Conservation (phyloP, 2,888 invertebrate species). For the Polylopha cassiicola region DNA sequence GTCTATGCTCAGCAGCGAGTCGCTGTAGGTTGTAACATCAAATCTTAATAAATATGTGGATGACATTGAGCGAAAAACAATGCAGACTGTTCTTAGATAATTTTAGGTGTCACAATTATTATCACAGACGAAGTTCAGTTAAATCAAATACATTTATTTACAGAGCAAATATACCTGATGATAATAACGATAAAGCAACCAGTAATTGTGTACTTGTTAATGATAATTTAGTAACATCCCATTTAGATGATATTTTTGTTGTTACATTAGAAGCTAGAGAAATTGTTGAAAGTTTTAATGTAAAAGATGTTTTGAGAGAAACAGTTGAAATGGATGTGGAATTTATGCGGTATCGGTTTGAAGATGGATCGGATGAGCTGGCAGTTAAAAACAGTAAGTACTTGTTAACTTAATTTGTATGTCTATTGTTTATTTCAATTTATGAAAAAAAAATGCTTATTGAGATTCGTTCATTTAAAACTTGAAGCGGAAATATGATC, state of each 20-base stretch:
- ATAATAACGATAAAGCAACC: conserved; percentile 6
- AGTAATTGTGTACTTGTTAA: conserved; percentile 1
- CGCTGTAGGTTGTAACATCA: too few species aligned
- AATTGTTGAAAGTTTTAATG: neutral
- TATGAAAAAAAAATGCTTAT: neutral
- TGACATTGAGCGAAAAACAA: conserved; percentile 18
- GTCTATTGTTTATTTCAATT: conserved; percentile 2
- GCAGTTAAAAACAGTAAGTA: conserved; percentile 55
- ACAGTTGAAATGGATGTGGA: conserved; percentile 51
- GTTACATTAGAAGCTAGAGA: neutral
- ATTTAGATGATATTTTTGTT: neutral
- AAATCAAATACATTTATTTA: conserved; percentile 6
- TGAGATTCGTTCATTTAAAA: too few species aligned
- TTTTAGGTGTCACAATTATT: conserved; percentile 1
- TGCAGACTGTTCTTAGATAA: conserved; percentile 1
- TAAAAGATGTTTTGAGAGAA: neutral
- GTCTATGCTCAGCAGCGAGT: too few species aligned
- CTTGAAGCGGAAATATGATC: too few species aligned
- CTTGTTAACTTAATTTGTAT: neutral
- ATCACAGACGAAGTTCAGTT: conserved; percentile 14
- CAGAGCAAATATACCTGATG: conserved; percentile 15
- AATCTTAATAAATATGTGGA: too few species aligned
- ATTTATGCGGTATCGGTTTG: conserved; percentile 51
- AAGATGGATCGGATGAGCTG: conserved; percentile 54
- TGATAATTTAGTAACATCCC: neutral